Evolutionary conservation across 2,113 vertebrate genomes (phyloP).

Genomic region (Nothocercus julius): DNA sequence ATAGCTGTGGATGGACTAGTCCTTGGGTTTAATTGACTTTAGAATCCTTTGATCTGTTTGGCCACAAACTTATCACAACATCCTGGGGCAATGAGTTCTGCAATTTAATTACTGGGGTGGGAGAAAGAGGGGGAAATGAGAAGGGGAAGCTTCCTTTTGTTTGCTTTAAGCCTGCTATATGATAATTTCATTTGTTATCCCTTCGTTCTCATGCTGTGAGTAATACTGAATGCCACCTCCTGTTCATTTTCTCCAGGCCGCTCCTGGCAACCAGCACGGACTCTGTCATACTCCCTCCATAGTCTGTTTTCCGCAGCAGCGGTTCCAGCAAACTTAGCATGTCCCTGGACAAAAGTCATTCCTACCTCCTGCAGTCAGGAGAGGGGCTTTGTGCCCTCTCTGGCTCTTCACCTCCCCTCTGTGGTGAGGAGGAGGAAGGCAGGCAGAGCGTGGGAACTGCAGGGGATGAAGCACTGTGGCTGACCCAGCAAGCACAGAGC

Average conservation of each 20-base stretch:
- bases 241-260: not conserved
- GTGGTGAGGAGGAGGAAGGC: not conserved
- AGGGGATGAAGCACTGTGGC: not conserved
- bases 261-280: not conserved
- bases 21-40: slow-evolving; percentile 60
- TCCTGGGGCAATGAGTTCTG: slow-evolving; percentile 46
- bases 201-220: slow-evolving; percentile 28
- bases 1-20: slow-evolving; percentile 41
- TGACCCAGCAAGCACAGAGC: not conserved
- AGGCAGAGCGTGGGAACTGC: not conserved
- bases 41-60: slow-evolving; percentile 31
- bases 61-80: slow-evolving; percentile 12
- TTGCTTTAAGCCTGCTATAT: slow-evolving; percentile 23
- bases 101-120: not conserved
- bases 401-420: not conserved
- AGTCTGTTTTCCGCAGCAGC: not conserved
- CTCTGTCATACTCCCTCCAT: not conserved
- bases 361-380: not conserved
- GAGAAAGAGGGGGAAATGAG: not conserved
- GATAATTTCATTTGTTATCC: slow-evolving; percentile 36
- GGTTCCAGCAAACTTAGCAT: not conserved
- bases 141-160: not conserved
- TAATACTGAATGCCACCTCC: not conserved
- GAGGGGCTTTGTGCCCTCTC: not conserved
- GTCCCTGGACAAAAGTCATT: not conserved